These are phyloP conservation scores for Mactra quadrangularis DNA, from an alignment of 1,140 invertebrate genomes.

Conservation along the genomic window DNA sequence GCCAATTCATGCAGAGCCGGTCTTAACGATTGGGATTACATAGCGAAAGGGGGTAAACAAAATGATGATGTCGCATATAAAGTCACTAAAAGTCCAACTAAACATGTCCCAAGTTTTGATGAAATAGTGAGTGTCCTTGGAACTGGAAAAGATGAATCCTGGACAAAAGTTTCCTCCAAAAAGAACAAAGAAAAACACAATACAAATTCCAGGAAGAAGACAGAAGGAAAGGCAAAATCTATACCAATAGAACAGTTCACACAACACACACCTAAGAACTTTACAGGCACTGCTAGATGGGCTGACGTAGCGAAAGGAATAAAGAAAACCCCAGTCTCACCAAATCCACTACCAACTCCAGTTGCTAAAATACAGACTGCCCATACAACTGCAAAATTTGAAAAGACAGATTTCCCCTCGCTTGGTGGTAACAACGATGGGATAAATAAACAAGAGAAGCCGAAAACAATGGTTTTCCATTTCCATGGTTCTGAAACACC, in stretches of 20 bases:
- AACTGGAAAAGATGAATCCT: conserved; percentile 3
- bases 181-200: conserved; percentile 25
- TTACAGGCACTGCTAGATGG: conserved; percentile 34
- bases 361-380: not conserved
- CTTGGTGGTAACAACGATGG: not conserved
- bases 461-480: conserved; percentile 32
- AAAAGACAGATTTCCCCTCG: conserved; percentile 24
- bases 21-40: no score
- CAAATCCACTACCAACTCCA: not conserved
- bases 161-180: conserved; percentile 51
- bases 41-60: not conserved
- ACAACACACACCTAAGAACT: not conserved
- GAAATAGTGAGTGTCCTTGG: not conserved
- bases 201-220: conserved; percentile 23
- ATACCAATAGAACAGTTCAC: not conserved
- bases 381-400: not conserved
- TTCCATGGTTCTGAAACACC: not conserved
- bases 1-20: not conserved
- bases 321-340: not conserved
- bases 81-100: not conserved
- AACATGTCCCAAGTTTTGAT: not conserved
- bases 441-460: conserved; percentile 9
- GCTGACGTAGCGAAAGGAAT: conserved; percentile 61
- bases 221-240: not conserved
- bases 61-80: not conserved